Base-by-base conservation (phyloP, 1,140 invertebrate genomes). In the Drosophila paulistorum region DNA sequence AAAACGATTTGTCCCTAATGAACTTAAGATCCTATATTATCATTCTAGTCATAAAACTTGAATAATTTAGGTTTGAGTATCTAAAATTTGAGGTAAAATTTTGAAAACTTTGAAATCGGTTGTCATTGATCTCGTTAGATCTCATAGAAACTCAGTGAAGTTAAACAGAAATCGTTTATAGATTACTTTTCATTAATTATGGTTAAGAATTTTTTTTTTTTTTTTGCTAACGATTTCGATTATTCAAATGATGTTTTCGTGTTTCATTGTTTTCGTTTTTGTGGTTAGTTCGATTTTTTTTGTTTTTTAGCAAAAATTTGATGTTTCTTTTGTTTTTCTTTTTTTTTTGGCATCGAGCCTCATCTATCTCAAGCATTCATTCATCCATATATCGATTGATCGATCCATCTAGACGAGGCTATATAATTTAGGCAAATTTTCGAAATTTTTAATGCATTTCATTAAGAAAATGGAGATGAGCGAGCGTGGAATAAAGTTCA, bases 401-500 rank as follows among this genome's bases (percentile, higher is more conserved):
- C 42, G 42, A 45, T 14, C 45, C 9, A 51, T 51, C 45, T n/a
- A 51, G 17, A 59, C 33, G 57, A 37, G 33, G 57, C 57, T 37
- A 59, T 17, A 64, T 71, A 55, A 45, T 35, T 65, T 37, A 14
- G 39, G n/a, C 45, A 61, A 62, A 33, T 58, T 45, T 69, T 42
- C 61, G 35, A 78, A 68, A 51, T 63, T 59, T 23, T 63, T 33
- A 67, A 73, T 75, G 72, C 72, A 70, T 70, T 77, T 77, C 55
- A 77, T 83, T 83, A 74, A 70, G 37, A 74, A 74, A 58, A 26
- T 37, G 33, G 17, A 54, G 45, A 20, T 26, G 55, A 73, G 57
- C 48, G 42, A 67, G 20, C 60, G 64, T 26, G 30, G 33, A 42
- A 58, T 58, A 67, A 69, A 79, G 79, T 86, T 86, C 84, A 86